Base-by-base conservation (phyloP, 2,113 vertebrate genomes). In the Ceyx melanurus region DNA sequence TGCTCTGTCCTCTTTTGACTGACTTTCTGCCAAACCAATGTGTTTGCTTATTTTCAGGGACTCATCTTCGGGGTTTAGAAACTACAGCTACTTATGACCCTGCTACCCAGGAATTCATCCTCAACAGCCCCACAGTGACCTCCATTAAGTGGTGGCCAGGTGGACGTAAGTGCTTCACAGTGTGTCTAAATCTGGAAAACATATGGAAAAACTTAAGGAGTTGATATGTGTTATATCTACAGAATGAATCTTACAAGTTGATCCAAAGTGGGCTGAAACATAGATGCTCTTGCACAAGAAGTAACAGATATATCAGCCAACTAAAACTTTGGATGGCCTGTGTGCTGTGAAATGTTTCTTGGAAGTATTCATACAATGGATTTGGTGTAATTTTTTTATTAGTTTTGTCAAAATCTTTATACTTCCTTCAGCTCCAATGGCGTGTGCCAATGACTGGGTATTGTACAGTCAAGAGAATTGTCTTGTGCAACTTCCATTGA, bases 91-190 rank as follows among this genome's bases (percentile, higher is more conserved):
- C 99, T 12, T 99, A 98, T 0, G 99, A 99, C 89, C 98, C 99
- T 17, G 93, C 98, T 58, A 99, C 99, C 3, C 98, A 99, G 92
- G 99, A 99, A 94, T 99, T 99, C 95, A 98, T 99, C 61, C 92
- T 99, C 76, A 99, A 99, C 96, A 99, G 98, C 90, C 99, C 99
- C 50, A 99, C 99, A 5, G 97, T 99, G 94, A 99, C 98, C 86
- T 99, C 99, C 82, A 99, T 99, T 93, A 99, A 99, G 89, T 99
- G 99, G 99, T 99, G 99, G 99, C 99, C 99, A 19, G 99, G 99
- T 74, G 99, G 99, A 96, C 97, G 99, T 99, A 97, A 99, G 99
- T 98, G 78, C 58, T 48, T 68, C 42, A 8, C 23, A 62, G 8
- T 25, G 35, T 89, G 22, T 78, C 80, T 92, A 26, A 86, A 16